Evolutionary conservation across 2,797 vertebrate genomes (phyloP).

Genomic region (Coilia nasus): DNA sequence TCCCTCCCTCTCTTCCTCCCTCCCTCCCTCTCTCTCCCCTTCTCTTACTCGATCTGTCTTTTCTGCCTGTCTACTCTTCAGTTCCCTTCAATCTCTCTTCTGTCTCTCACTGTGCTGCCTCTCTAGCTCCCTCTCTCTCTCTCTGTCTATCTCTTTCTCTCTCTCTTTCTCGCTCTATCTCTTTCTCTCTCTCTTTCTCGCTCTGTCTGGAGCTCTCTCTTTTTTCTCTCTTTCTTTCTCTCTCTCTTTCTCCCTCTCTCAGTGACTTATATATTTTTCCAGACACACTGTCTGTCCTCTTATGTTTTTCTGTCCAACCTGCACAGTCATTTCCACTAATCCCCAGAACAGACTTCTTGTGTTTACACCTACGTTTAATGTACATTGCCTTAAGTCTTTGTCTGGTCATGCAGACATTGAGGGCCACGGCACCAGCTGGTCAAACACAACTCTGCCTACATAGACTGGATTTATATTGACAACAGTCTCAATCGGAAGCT

Average conservation of each 20-base stretch:
- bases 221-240: too few species aligned
- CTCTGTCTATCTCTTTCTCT: neutral
- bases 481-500: neutral
- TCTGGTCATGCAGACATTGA: neutral
- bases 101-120: neutral
- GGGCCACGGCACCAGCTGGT: neutral
- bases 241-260: neutral
- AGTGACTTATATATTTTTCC: neutral
- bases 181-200: neutral
- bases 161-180: neutral
- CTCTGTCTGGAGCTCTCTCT: neutral
- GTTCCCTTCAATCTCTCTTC: neutral
- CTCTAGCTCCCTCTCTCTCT: neutral
- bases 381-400: neutral
- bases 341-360: neutral
- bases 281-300: neutral
- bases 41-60: too few species aligned
- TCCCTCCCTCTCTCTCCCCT: conserved; percentile 21
- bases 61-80: neutral
- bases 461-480: neutral
- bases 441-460: neutral
- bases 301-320: neutral
- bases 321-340: neutral
- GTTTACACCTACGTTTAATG: neutral
- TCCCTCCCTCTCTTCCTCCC: conserved; percentile 5